Conservation (phyloP, 2,888 invertebrate species). For the Ceramica pisi region DNA sequence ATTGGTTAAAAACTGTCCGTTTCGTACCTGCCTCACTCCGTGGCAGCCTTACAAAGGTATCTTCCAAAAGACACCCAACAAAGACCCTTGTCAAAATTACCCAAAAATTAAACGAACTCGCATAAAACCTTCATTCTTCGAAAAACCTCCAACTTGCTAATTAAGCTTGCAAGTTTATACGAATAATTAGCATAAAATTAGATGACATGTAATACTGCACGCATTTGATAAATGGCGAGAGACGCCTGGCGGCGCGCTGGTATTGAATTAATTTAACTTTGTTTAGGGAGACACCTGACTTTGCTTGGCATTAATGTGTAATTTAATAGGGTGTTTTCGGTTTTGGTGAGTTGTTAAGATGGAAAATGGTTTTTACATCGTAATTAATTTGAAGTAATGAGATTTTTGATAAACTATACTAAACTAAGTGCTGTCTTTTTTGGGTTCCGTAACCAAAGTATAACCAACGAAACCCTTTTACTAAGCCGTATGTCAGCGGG, state of each 20-base stretch:
- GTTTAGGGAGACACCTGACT: conserved; percentile 28
- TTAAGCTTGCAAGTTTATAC: conserved; percentile 47
- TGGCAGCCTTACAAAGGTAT: neutral
- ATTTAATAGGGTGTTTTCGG: neutral
- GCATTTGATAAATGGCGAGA: conserved; percentile 58
- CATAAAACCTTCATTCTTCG: conserved; percentile 27
- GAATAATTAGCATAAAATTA: conserved; percentile 66
- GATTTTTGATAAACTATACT: too few species aligned
- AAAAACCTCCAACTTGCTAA: conserved; percentile 55
- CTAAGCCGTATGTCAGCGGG: too few species aligned
- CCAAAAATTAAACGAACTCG: conserved; percentile 36
- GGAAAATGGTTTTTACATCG: neutral
- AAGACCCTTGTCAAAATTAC: conserved; percentile 34
- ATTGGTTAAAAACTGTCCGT: too few species aligned
- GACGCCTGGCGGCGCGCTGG: conserved; percentile 43
- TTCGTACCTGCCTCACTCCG: too few species aligned
- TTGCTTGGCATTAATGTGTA: conserved; percentile 18
- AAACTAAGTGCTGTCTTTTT: too few species aligned
- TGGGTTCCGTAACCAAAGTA: too few species aligned
- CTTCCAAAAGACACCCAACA: neutral
- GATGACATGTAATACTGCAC: conserved; percentile 51
- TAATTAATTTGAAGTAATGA: too few species aligned
- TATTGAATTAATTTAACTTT: conserved; percentile 56
- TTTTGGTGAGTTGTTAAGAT: neutral
- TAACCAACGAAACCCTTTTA: too few species aligned